phyloP scores from a whole-genome alignment of 2,113 vertebrate species.

The Neotoma lepida region DNA sequence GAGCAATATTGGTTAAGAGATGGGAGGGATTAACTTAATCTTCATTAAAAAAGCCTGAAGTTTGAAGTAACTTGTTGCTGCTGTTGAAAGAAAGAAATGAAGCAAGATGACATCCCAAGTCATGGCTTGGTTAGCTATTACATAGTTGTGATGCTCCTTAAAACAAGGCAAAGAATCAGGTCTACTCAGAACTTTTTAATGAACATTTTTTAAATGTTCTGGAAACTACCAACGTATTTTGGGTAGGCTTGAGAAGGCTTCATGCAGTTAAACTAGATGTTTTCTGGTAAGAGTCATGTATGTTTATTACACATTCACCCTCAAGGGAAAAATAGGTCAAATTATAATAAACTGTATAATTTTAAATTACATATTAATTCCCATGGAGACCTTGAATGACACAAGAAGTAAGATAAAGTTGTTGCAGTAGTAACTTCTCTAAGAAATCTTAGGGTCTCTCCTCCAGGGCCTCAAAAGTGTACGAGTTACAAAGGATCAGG shows the following conservation, averaged over 20 bases:
- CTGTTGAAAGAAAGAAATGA: neutral
- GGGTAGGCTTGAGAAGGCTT: neutral
- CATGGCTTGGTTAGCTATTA: neutral
- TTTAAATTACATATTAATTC: constrained; percentile 26
- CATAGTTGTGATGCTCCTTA: neutral
- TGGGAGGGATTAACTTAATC: neutral
- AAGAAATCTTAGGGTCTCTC: neutral
- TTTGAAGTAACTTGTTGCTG: neutral
- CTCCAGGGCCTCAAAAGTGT: neutral
- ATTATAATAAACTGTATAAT: neutral
- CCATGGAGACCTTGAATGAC: neutral
- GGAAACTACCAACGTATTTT: neutral
- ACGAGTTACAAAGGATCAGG: neutral
- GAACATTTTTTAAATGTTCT: neutral
- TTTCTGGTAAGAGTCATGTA: neutral
- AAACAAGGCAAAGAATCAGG: neutral
- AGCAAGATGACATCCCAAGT: neutral
- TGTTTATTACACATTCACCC: neutral
- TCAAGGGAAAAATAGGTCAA: neutral
- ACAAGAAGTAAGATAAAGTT: neutral
- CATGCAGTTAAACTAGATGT: neutral
- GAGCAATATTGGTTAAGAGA: too few relatives aligned
- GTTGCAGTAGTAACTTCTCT: neutral
- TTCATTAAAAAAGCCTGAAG: neutral
- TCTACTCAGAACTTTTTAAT: neutral